Percentiles rank a stretch among this genome's conserved stretches.
These are phyloP conservation scores for Oithona nana DNA, from an alignment of 2,888 invertebrate genomes.

Conservation along the genomic window DNA sequence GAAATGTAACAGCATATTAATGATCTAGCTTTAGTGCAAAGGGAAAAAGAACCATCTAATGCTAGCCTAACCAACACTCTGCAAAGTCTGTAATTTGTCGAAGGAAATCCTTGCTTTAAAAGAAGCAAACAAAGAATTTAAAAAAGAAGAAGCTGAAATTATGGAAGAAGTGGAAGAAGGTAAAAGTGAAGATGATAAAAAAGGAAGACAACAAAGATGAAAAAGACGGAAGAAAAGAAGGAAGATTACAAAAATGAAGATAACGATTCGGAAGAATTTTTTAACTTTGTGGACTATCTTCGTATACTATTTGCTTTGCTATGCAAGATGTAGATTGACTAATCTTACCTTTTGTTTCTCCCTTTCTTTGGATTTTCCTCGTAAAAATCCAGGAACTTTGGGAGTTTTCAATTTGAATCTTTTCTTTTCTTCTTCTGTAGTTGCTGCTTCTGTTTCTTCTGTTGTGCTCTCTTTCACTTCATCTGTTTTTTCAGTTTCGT, in stretches of 20 bases:
- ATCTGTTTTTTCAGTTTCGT: not conserved
- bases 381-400: not conserved
- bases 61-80: too few species aligned
- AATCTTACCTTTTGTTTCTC: not conserved
- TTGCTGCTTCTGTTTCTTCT: too few species aligned
- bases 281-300: too few species aligned
- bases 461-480: too few species aligned
- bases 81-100: too few species aligned
- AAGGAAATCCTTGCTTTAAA: slow-evolving; percentile 2
- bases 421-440: not conserved
- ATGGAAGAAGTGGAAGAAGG: not conserved
- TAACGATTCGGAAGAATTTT: too few species aligned
- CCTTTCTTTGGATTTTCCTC: slow-evolving; percentile 10
- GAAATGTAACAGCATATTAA: too few species aligned
- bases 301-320: too few species aligned
- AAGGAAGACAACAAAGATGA: not conserved
- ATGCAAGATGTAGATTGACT: too few species aligned
- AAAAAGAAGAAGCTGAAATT: slow-evolving; percentile 5
- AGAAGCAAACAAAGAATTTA: slow-evolving; percentile 13
- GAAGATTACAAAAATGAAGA: not conserved
- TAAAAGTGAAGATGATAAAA: not conserved
- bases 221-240: not conserved
- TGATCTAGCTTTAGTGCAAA: too few species aligned
- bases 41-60: too few species aligned
- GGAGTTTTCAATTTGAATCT: slow-evolving; percentile 11